Evolutionary conservation across 2,797 vertebrate genomes (phyloP).

Genomic region (Eospalax fontanierii): DNA sequence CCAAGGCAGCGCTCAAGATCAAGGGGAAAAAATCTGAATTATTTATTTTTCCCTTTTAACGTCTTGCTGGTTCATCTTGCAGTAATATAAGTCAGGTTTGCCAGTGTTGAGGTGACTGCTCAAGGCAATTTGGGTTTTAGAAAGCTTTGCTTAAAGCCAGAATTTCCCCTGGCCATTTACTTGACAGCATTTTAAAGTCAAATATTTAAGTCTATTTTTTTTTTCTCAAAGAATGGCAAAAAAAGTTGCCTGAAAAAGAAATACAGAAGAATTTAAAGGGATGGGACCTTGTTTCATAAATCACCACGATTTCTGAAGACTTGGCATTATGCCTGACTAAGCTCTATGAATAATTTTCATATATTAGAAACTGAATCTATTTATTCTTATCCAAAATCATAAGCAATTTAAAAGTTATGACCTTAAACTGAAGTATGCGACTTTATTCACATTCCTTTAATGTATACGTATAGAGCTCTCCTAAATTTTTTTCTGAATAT

Average conservation of each 20-base stretch:
- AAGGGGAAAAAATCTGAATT: constrained; percentile 17
- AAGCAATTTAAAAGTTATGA: constrained; percentile 4
- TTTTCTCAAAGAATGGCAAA: neutral
- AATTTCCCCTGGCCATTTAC: neutral
- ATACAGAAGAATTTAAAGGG: constrained; percentile 36
- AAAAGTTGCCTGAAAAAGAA: neutral
- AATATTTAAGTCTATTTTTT: neutral
- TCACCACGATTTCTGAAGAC: neutral
- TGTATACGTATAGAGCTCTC: neutral
- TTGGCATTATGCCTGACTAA: constrained; percentile 24
- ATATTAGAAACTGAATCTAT: neutral
- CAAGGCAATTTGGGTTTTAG: neutral
- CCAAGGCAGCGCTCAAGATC: neutral
- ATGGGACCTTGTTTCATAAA: neutral
- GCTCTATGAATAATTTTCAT: neutral
- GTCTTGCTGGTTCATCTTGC: neutral
- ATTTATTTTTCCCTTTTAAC: neutral
- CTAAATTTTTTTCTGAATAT: neutral
- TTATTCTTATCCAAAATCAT: neutral
- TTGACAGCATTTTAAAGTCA: neutral
- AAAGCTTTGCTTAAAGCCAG: neutral
- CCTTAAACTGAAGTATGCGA: neutral
- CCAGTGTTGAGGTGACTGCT: neutral
- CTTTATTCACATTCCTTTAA: neutral
- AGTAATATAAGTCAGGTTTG: constrained; percentile 6